These are phyloP conservation scores for Conchocele bisecta DNA, from an alignment of 2,888 invertebrate genomes.

Conservation along the genomic window DNA sequence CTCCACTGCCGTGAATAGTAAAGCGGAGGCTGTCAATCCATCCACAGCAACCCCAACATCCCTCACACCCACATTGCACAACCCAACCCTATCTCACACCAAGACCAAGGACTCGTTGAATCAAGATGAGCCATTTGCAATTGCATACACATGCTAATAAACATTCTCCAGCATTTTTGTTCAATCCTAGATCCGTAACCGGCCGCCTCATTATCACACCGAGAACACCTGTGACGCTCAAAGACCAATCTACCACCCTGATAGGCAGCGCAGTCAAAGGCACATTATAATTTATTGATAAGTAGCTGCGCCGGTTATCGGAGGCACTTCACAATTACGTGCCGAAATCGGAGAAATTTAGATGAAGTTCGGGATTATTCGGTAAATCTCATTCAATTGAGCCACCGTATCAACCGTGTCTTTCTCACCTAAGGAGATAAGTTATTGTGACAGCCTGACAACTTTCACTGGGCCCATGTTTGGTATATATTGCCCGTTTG, in stretches of 20 bases:
- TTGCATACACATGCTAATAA: too few species aligned
- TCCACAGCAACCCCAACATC: too few species aligned
- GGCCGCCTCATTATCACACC: too few species aligned
- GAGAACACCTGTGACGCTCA: too few species aligned
- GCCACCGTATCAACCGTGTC: slow-evolving; percentile 35
- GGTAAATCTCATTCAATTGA: slow-evolving; percentile 37
- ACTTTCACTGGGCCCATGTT: slow-evolving; percentile 16
- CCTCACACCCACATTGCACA: too few species aligned
- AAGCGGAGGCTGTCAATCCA: too few species aligned
- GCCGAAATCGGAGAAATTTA: slow-evolving; percentile 63
- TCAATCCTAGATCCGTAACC: slow-evolving; percentile 50
- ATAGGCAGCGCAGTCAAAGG: slow-evolving; percentile 34
- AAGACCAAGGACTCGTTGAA: too few species aligned
- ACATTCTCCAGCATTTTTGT: too few species aligned
- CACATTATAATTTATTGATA: slow-evolving; percentile 63
- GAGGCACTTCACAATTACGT: slow-evolving; percentile 71
- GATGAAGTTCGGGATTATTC: slow-evolving; percentile 32
- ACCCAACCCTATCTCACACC: too few species aligned
- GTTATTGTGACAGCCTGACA: slow-evolving; percentile 56
- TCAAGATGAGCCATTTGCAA: too few species aligned
- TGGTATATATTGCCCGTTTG: too few species aligned
- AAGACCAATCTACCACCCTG: slow-evolving; percentile 44
- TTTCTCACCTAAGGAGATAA: slow-evolving; percentile 64
- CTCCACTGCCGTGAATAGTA: too few species aligned
- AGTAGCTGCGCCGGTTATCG: slow-evolving; percentile 60